These are phyloP conservation scores for Rhabdophis nuchalis DNA, from an alignment of 2,797 vertebrate species.

Conservation along the genomic window DNA sequence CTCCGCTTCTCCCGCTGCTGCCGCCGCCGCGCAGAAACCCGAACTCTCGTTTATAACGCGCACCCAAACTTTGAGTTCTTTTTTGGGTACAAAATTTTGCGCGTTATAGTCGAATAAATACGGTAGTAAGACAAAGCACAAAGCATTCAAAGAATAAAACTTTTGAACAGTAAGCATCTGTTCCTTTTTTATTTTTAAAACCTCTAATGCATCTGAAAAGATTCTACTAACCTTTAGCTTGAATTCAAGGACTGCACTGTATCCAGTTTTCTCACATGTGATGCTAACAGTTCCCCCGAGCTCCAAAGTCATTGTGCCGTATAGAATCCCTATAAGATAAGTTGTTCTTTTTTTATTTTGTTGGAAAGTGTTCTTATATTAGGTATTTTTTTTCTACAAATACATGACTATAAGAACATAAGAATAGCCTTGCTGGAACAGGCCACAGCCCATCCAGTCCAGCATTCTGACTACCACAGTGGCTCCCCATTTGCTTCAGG, in stretches of 20 bases:
- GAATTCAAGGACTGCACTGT: constrained; percentile 95
- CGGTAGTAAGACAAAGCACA: neutral
- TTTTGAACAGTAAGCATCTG: neutral
- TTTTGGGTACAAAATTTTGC: too few relatives aligned
- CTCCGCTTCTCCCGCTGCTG: too few relatives aligned
- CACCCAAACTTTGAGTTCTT: too few relatives aligned
- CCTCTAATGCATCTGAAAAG: neutral
- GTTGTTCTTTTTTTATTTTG: neutral
- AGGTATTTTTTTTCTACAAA: neutral
- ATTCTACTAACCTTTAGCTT: constrained; percentile 85
- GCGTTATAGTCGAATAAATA: too few relatives aligned
- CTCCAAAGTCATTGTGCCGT: constrained; percentile 96
- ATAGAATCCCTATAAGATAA: constrained; percentile 84
- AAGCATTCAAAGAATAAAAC: neutral
- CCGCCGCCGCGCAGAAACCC: too few relatives aligned
- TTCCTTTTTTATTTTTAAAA: neutral
- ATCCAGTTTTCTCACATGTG: constrained; percentile 94
- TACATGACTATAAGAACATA: too few relatives aligned
- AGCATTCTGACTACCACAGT: too few relatives aligned
- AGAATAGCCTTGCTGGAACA: too few relatives aligned
- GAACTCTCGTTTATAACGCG: too few relatives aligned
- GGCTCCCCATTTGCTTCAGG: too few relatives aligned
- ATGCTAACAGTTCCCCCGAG: constrained; percentile 90
- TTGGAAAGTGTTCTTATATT: neutral
- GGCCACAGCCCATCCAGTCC: too few relatives aligned